Evolutionary conservation across 2,888 invertebrate species (phyloP), one percentile per base, ranked within the genome.

Genomic region (Crossocerus cetratus): DNA sequence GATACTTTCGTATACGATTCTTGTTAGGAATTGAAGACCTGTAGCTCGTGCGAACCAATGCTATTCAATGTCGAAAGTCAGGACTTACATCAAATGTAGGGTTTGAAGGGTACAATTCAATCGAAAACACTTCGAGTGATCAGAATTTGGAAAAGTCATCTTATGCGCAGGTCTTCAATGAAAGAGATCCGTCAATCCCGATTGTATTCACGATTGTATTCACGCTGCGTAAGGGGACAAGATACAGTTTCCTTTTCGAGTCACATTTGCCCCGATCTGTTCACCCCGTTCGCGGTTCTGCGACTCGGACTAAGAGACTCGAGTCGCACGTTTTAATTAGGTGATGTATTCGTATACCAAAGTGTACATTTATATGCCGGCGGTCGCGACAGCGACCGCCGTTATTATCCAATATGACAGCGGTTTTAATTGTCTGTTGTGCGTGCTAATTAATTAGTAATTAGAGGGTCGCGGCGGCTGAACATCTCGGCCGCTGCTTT

Each of bases 291-390:
- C 32, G 53, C 20, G 22, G 43, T 56, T 59, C 61, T 20, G 18
- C n/a, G 44, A 66, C 61, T n/a, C 61, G 22, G 42, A 45, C 20
- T 49, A 14, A 5, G 49, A 59, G n/a, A 68, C 70, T 23, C 57
- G 65, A 62, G 61, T 54, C 44, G 58, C 69, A 43, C 49, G 66
- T 64, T 69, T 32, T 69, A 67, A 80, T 79, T 79, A 74, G 72
- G 72, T 78, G 73, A 73, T 74, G 75, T 85, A 84, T 84, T 85
- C 83, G 80, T 81, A 84, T 83, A 84, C 85, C 84, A 84, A 84
- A 84, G 84, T 84, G 81, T 84, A 85, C 76, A 81, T 81, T 84
- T 84, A 82, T 79, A 74, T 70, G 68, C 75, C 66, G 74, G 60
- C 73, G 49, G 72, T 63, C 59, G 53, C 65, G 67, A 72, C 63